Percentiles rank a stretch among this genome's conserved stretches.
phyloP scores from a whole-genome alignment of 2,113 vertebrate genomes.

The Phrynocephalus versicolor region DNA sequence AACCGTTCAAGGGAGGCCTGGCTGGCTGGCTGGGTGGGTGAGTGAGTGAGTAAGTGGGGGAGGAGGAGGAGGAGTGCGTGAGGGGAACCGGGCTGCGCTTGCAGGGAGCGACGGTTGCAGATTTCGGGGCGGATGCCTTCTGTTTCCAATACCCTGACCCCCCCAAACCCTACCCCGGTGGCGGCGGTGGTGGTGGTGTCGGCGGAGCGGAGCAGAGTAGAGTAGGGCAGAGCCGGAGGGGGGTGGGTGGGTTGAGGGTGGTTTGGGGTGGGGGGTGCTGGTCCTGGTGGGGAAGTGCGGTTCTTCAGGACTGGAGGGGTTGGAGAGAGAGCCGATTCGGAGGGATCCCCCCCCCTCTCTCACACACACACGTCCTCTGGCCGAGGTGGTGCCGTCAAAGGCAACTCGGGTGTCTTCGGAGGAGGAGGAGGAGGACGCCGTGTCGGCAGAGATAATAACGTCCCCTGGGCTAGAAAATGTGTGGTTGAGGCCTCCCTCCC shows the following conservation, averaged over 20 bases:
- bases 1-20: neutral
- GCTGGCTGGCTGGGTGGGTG: neutral
- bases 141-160: too few species aligned
- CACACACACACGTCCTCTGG: too few species aligned
- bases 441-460: neutral
- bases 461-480: neutral
- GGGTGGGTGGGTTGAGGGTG: too few species aligned
- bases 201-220: neutral
- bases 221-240: too few species aligned
- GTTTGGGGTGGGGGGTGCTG: too few species aligned
- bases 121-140: neutral
- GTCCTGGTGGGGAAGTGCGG: too few species aligned
- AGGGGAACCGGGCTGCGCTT: neutral
- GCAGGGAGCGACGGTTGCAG: neutral
- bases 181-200: too few species aligned
- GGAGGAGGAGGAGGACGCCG: neutral
- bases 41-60: neutral
- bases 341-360: too few species aligned
- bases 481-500: neutral
- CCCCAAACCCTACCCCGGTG: too few species aligned
- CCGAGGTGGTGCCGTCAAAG: too few species aligned
- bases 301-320: too few species aligned
- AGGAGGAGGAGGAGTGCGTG: neutral
- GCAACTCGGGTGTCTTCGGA: too few species aligned
- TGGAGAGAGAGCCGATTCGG: neutral